A percentile compares a stretch with the other conserved stretches of the same genome.
Evolutionary conservation across 2,113 vertebrate genomes (phyloP).

Genomic region (Menura novaehollandiae): DNA sequence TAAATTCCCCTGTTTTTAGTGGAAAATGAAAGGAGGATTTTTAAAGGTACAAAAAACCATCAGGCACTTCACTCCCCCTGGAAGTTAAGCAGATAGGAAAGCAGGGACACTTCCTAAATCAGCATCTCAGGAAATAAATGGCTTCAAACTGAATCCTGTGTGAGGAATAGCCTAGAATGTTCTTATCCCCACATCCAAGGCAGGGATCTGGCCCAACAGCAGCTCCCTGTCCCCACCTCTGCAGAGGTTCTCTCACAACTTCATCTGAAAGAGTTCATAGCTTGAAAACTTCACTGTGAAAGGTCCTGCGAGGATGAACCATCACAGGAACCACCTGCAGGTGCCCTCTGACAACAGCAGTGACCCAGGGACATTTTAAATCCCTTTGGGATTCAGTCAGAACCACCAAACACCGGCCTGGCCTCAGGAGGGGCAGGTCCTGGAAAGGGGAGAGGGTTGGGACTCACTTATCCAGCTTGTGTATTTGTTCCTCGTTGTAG

Average conservation of each 20-base stretch:
- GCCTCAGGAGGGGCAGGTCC: background rate
- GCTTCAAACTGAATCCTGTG: fast-evolving
- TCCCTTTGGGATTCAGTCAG: fast-evolving
- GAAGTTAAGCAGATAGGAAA: background rate
- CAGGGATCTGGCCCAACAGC: background rate
- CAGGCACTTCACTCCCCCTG: background rate
- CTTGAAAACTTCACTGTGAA: background rate
- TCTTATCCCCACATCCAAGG: fast-evolving
- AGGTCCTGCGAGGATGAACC: background rate
- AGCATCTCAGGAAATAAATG: fast-evolving
- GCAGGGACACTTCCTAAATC: background rate
- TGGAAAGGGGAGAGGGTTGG: background rate
- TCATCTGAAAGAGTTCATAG: fast-evolving
- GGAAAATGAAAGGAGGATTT: background rate
- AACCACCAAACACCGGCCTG: background rate
- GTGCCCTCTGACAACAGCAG: fast-evolving
- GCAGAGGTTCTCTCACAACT: background rate
- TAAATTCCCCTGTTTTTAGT: background rate
- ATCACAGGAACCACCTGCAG: fast-evolving
- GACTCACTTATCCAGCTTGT: slow-evolving; percentile 97
- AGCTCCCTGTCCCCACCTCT: background rate
- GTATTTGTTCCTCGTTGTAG: slow-evolving; percentile 94
- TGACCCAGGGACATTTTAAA: fast-evolving
- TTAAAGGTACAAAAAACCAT: background rate
- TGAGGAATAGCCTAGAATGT: fast-evolving